These are phyloP conservation scores for Euleptes europaea DNA, from an alignment of 2,113 vertebrate genomes.

Conservation along the genomic window DNA sequence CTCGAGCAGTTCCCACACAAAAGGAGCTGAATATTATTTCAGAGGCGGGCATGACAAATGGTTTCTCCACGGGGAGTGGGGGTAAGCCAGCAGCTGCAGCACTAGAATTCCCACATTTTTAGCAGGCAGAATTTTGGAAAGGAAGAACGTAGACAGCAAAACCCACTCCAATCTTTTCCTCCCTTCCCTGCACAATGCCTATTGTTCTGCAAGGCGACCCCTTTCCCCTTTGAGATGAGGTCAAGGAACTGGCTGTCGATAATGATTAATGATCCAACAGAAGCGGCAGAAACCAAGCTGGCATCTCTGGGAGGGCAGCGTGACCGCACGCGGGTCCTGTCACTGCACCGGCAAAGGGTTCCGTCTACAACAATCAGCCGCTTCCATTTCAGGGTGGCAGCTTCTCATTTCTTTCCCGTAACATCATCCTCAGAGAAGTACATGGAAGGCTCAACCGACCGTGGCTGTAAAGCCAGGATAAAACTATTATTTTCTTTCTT, in stretches of 20 bases:
- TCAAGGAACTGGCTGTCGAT: slow-evolving; percentile 71
- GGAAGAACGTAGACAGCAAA: slow-evolving; percentile 54
- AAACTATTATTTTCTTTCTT: too few relatives aligned
- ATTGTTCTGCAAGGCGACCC: slow-evolving; percentile 62
- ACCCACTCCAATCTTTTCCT: slow-evolving; percentile 50
- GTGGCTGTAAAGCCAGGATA: slow-evolving; percentile 55
- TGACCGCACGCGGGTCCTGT: slow-evolving; percentile 42
- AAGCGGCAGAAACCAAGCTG: slow-evolving; percentile 66
- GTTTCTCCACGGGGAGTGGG: slow-evolving; percentile 29
- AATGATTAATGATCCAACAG: slow-evolving; percentile 69
- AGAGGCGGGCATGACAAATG: slow-evolving; percentile 37
- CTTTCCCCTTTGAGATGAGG: slow-evolving; percentile 63
- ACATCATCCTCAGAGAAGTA: slow-evolving; percentile 41
- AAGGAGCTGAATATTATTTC: slow-evolving; percentile 9
- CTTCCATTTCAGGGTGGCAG: slow-evolving; percentile 52
- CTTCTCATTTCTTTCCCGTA: slow-evolving; percentile 51
- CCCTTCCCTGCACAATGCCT: slow-evolving; percentile 60
- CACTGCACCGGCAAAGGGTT: slow-evolving; percentile 45
- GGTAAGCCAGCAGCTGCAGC: slow-evolving; percentile 32
- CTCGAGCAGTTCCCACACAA: background rate
- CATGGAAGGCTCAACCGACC: background rate
- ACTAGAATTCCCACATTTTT: slow-evolving; percentile 53
- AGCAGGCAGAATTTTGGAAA: slow-evolving; percentile 54
- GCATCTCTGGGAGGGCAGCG: slow-evolving; percentile 48
- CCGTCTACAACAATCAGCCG: slow-evolving; percentile 43